phyloP scores from a whole-genome alignment of 2,113 vertebrate species.

The Girardinichthys multiradiatus region DNA sequence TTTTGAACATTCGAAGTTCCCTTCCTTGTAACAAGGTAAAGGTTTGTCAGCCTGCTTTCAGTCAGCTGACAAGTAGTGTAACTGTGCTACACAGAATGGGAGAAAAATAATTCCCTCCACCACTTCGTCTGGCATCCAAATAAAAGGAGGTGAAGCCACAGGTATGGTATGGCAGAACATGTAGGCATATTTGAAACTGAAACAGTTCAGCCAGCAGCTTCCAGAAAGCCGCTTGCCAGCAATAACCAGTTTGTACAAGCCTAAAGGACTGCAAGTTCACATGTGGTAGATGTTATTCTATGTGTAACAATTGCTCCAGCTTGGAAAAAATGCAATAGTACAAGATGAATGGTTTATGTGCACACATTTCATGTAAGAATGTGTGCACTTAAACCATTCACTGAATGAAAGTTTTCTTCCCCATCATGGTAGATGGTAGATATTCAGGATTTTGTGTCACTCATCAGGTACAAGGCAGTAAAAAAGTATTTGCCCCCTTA shows the following conservation, averaged over 20 bases:
- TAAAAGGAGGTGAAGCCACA: neutral
- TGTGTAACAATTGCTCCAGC: conserved; percentile 21
- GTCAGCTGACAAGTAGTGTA: neutral
- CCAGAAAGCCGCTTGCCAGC: conserved; percentile 50
- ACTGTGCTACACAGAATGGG: neutral
- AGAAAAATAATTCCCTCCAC: neutral
- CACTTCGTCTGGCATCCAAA: neutral
- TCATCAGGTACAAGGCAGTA: conserved; percentile 29
- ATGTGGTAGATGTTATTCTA: conserved; percentile 34
- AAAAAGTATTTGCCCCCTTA: neutral
- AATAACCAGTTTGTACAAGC: conserved; percentile 57
- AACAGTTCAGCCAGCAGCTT: conserved; percentile 57
- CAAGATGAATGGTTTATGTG: conserved; percentile 6
- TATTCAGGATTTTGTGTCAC: conserved; percentile 43
- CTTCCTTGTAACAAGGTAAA: neutral
- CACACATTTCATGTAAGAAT: conserved; percentile 27
- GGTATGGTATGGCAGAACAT: neutral
- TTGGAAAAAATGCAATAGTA: conserved; percentile 1
- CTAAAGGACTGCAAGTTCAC: conserved; percentile 47
- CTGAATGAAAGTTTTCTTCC: conserved; percentile 36
- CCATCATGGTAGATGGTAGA: conserved; percentile 31
- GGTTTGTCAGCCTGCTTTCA: neutral
- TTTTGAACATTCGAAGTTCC: neutral
- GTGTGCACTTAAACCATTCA: too few species aligned
- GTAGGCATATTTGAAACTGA: neutral